Evolutionary conservation across 2,888 invertebrate species (phyloP).

Genomic region (Lithophane ornitopus): DNA sequence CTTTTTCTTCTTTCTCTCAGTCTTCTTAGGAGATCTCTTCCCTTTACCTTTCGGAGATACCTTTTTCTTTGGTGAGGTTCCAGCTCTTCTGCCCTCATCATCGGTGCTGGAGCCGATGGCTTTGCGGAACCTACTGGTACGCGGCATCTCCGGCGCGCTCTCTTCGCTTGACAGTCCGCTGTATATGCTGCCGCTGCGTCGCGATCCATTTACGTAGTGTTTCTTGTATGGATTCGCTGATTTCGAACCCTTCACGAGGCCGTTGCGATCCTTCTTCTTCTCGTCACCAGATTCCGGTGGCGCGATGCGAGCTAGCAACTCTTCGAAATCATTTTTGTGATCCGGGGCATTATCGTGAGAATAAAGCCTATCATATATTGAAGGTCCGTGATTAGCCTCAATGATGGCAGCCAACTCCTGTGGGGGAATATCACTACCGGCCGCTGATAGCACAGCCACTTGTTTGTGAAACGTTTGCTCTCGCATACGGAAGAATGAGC

Average conservation of each 20-base stretch:
- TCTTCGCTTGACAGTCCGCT: constrained; percentile 91
- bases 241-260: constrained; percentile 90
- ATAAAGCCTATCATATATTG: constrained; percentile 96
- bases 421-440: constrained; percentile 85
- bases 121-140: constrained; percentile 79
- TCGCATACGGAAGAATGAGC: constrained; percentile 95
- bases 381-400: constrained; percentile 97
- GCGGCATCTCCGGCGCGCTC: constrained; percentile 83
- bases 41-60: constrained; percentile 85
- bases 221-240: constrained; percentile 93
- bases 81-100: constrained; percentile 88
- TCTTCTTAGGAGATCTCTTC: constrained; percentile 84
- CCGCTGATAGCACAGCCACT: constrained; percentile 92
- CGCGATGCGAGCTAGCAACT: constrained; percentile 92
- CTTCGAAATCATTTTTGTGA: constrained; percentile 93
- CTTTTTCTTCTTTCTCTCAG: constrained; percentile 89
- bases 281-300: constrained; percentile 91
- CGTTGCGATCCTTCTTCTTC: constrained; percentile 93
- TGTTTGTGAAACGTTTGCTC: constrained; percentile 99
- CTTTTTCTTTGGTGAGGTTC: constrained; percentile 86
- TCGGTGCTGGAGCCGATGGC: constrained; percentile 91
- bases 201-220: constrained; percentile 94
- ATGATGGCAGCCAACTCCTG: constrained; percentile 93
- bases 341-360: constrained; percentile 93
- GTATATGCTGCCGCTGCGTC: constrained; percentile 92